Percentiles rank a stretch among this genome's conserved stretches.
phyloP scores from a whole-genome alignment of 2,888 invertebrate genomes.

The Chymomyza fuscimana region DNA sequence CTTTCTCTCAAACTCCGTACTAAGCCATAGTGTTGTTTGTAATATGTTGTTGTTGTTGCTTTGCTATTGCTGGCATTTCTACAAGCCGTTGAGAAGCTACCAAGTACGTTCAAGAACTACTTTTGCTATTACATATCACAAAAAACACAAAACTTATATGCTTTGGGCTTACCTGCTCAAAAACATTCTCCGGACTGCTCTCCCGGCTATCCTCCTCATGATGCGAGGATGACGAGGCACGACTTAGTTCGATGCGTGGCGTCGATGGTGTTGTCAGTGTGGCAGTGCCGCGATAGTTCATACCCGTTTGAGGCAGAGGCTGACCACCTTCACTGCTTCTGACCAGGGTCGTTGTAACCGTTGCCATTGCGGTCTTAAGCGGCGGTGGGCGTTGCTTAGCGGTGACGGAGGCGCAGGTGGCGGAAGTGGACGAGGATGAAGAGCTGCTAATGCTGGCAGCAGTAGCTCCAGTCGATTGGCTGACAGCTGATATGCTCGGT shows the following conservation, averaged over 20 bases:
- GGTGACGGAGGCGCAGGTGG: conserved; percentile 63
- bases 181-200: conserved; percentile 91
- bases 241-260: conserved; percentile 93
- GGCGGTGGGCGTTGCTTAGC: conserved; percentile 78
- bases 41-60: conserved; percentile 3
- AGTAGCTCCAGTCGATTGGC: background rate
- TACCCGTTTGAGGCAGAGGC: conserved; percentile 40
- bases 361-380: conserved; percentile 67
- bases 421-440: conserved; percentile 52
- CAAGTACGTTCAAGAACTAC: background rate
- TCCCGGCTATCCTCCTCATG: conserved; percentile 88
- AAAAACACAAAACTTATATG: background rate
- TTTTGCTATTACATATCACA: background rate
- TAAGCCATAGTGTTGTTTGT: background rate
- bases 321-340: conserved; percentile 68
- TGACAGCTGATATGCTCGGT: conserved; percentile 43
- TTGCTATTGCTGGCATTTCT: conserved; percentile 25
- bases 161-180: conserved; percentile 82
- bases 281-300: conserved; percentile 60
- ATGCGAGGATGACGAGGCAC: conserved; percentile 93
- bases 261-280: conserved; percentile 84
- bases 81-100: conserved; percentile 26
- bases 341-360: conserved; percentile 61
- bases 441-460: conserved; percentile 26
- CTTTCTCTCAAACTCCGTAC: background rate